phyloP scores from a whole-genome alignment of 2,797 vertebrate species.

The Phoxinus dragarum region DNA sequence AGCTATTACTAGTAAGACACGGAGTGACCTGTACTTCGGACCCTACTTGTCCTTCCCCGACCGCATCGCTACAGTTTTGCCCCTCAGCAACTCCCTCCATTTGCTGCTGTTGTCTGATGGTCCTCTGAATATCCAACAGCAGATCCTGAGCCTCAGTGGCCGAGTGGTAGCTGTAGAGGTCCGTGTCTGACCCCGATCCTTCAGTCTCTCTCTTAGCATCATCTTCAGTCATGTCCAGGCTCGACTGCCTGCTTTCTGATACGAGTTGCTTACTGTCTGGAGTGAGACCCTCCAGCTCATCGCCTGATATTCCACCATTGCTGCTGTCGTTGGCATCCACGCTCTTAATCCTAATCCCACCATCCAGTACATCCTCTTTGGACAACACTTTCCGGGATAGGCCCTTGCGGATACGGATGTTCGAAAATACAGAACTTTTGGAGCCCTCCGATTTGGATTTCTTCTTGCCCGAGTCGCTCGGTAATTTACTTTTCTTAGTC shows the following conservation, averaged over 20 bases:
- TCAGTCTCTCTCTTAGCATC: conserved; percentile 75
- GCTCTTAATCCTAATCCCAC: conserved; percentile 45
- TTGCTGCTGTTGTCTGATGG: conserved; percentile 85
- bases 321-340: conserved; percentile 26
- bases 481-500: conserved; percentile 82
- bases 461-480: conserved; percentile 78
- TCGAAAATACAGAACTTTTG: conserved; percentile 89
- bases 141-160: conserved; percentile 89
- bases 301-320: conserved; percentile 75
- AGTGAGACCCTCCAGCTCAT: conserved; percentile 72
- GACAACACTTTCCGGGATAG: conserved; percentile 83
- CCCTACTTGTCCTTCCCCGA: neutral
- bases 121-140: conserved; percentile 91
- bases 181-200: conserved; percentile 90
- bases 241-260: conserved; percentile 71
- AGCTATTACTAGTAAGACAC: neutral
- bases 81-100: conserved; percentile 50
- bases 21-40: neutral
- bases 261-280: conserved; percentile 81
- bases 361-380: conserved; percentile 78
- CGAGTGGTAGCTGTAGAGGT: conserved; percentile 96
- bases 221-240: conserved; percentile 74
- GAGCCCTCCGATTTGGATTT: conserved; percentile 87
- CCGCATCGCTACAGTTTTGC: neutral
- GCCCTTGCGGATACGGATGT: conserved; percentile 90